Conservation (phyloP, 2,797 vertebrate species). For the Anguilla megastoma region DNA sequence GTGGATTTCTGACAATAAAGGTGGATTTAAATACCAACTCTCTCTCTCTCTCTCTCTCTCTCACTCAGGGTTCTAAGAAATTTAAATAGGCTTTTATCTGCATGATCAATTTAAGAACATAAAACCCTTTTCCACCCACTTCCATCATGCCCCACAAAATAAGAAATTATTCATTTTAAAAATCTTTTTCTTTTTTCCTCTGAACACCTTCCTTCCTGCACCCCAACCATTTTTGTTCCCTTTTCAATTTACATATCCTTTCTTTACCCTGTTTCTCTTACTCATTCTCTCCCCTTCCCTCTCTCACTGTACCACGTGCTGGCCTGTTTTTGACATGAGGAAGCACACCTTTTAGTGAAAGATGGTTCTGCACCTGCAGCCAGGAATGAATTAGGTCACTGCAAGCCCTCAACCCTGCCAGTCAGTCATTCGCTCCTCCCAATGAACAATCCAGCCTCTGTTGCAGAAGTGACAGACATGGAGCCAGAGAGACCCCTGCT, state of each 20-base stretch:
- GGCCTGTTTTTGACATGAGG: slow-evolving; percentile 62
- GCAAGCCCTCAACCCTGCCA: slow-evolving; percentile 68
- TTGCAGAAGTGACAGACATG: neutral
- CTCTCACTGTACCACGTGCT: slow-evolving; percentile 16
- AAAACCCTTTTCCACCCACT: too few species aligned
- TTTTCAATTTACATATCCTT: neutral
- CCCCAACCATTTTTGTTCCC: neutral
- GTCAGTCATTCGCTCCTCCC: slow-evolving; percentile 7
- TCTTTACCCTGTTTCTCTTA: slow-evolving; percentile 10
- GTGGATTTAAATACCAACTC: neutral
- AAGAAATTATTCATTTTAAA: too few species aligned
- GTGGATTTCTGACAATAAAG: too few species aligned
- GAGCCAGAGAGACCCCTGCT: slow-evolving; percentile 33
- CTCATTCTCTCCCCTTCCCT: neutral
- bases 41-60: slow-evolving; percentile 30
- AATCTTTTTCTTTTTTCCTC: neutral
- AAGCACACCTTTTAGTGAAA: slow-evolving; percentile 48
- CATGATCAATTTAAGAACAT: too few species aligned
- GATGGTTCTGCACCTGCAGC: slow-evolving; percentile 59
- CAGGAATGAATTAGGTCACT: slow-evolving; percentile 75
- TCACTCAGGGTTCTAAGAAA: too few species aligned
- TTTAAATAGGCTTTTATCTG: too few species aligned
- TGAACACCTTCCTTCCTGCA: neutral
- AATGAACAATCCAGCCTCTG: neutral
- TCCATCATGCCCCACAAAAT: too few species aligned